phyloP scores from a whole-genome alignment of 53 echinoderm and acorn worm species.

The Astropecten irregularis region DNA sequence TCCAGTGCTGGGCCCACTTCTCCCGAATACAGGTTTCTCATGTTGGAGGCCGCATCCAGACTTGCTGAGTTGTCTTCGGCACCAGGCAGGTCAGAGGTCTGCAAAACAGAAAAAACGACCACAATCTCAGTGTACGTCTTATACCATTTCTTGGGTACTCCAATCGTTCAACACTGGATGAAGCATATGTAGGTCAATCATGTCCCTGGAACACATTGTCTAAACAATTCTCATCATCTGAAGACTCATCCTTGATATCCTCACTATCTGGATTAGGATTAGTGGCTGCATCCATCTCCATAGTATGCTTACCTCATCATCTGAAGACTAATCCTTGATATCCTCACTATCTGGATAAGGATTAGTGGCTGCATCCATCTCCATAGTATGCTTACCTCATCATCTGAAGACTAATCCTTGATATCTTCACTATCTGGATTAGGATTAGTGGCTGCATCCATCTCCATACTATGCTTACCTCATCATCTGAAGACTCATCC shows the following conservation, averaged over 20 bases:
- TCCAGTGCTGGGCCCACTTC: conserved; percentile 33
- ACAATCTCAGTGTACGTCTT: no score
- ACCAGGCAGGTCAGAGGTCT: conserved; percentile 48
- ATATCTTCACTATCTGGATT: no score
- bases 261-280: conserved; percentile 69
- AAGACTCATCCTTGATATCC: conserved; percentile 75
- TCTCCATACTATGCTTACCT: conserved; percentile 61
- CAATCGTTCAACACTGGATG: no score
- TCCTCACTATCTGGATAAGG: no score
- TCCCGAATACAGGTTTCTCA: conserved; percentile 34
- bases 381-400: conserved; percentile 65
- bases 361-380: no score
- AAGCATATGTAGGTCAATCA: no score
- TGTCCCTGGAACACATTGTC: no score
- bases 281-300: conserved; percentile 70
- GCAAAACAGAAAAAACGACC: not conserved
- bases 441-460: no score
- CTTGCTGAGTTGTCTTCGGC: conserved; percentile 21
- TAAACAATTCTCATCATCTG: conserved; percentile 68
- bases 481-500: conserved; percentile 80
- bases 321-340: no score
- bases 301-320: conserved; percentile 64
- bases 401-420: no score
- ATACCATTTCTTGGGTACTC: no score
- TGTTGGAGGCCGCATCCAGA: conserved; percentile 42